Base-by-base conservation (phyloP, 2,797 vertebrate genomes). In the Alectoris magna region DNA sequence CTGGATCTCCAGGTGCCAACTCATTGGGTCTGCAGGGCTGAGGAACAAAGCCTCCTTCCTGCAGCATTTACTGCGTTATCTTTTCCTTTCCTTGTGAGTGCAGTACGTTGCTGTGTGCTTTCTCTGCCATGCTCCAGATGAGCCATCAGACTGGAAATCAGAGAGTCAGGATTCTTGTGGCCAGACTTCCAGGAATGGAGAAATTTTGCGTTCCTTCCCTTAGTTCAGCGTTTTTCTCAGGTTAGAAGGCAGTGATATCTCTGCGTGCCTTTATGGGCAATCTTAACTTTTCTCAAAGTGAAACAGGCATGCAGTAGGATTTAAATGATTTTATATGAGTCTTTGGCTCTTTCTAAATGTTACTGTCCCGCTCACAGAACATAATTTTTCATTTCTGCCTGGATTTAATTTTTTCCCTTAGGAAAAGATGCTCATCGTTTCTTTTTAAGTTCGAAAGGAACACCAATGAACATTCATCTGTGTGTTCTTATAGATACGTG, bases 21-120 rank as follows among this genome's bases (percentile, higher is more conserved):
- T 18, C 27, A 2, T 0, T 0, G 23, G 16, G 8, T 17, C 31
- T 29, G 9, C 3, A 6, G n/a, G 62, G 3, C 29, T 6, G 66
- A n/a, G 27, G 26, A 13, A 19, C 2, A 46, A 58, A 7, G 24
- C 59, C 46, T n/a, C 34, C 3, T 26, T 38, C 48, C 39, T 58
- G 43, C 43, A n/a, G 66, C 43, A 5, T 31, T 51, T 53, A 8
- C 15, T 39, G 14, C 3, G 0, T 10, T 9, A 1, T 59, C 69
- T 59, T 55, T 23, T 23, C 46, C 14, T 8, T 58, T 69, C 13
- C 21, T 51, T 70, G 27, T 5, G 6, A 80, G 46, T 48, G 26
- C 0, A 2, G 9, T 53, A 11, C 2, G 5, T 83, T 66, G 70
- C 2, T 10, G 9, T 21, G 11, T 70, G 44, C 63, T 81, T 70